These are phyloP conservation scores for Gracilinanus agilis DNA, from an alignment of 2,113 vertebrate genomes.

Conservation along the genomic window DNA sequence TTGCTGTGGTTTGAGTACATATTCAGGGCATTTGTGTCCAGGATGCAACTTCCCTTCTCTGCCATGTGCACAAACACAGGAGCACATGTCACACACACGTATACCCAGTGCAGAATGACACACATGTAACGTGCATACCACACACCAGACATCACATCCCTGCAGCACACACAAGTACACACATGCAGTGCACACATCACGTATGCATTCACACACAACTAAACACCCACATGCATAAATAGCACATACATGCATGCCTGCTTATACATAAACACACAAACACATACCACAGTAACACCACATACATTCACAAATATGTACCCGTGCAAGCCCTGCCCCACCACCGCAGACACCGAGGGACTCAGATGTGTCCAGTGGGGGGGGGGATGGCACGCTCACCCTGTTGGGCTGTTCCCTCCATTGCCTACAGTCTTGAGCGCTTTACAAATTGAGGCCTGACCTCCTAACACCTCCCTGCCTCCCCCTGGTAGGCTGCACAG, in stretches of 20 bases:
- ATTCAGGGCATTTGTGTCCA: neutral
- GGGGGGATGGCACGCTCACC: too few species aligned
- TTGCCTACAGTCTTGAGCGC: neutral
- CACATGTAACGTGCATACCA: too few species aligned
- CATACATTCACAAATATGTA: too few species aligned
- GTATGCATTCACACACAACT: too few species aligned
- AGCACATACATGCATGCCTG: too few species aligned
- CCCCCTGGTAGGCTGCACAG: neutral
- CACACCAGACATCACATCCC: too few species aligned
- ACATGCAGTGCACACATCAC: too few species aligned
- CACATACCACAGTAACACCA: neutral
- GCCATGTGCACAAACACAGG: neutral
- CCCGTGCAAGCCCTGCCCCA: too few species aligned
- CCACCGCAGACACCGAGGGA: neutral
- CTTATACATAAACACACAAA: neutral
- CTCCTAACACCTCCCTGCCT: neutral
- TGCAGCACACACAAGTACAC: too few species aligned
- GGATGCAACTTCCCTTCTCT: neutral
- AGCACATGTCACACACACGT: neutral
- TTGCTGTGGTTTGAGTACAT: neutral
- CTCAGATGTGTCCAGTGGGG: neutral
- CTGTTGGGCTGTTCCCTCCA: neutral
- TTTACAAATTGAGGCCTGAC: neutral
- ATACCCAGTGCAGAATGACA: neutral
- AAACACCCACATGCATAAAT: too few species aligned